Percentiles rank a stretch among this genome's conserved stretches.
Evolutionary conservation across 2,797 vertebrate species (phyloP).

Genomic region (Amazona finschi): DNA sequence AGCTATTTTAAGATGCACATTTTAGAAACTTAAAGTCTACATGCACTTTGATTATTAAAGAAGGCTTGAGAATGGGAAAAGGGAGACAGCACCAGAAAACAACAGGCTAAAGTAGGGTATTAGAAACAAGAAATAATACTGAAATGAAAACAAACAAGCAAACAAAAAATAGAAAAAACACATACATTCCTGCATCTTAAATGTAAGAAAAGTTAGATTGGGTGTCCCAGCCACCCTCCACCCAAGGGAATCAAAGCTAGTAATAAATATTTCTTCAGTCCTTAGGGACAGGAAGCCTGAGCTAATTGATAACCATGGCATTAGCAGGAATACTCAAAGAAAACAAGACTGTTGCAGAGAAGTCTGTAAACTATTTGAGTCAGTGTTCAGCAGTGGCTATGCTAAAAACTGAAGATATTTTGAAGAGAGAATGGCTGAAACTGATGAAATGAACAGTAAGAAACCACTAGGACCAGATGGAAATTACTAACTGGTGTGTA

Average conservation of each 20-base stretch:
- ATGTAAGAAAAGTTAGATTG: neutral
- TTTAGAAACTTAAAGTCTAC: neutral
- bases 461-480: neutral
- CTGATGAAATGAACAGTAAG: neutral
- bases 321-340: neutral
- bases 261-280: neutral
- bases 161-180: neutral
- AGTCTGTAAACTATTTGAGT: neutral
- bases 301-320: neutral
- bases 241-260: neutral
- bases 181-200: neutral
- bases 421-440: neutral
- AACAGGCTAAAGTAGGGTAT: neutral
- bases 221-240: neutral
- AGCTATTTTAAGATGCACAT: neutral
- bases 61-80: neutral
- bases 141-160: neutral
- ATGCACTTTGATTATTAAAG: neutral
- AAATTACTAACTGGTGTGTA: neutral
- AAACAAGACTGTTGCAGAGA: neutral
- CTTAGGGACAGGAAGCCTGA: neutral
- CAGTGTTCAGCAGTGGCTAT: neutral
- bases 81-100: neutral
- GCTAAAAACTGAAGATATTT: neutral
- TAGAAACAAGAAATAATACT: neutral